Evolutionary conservation across 2,113 vertebrate species (phyloP), one percentile per base, ranked within the genome.

Genomic region (Apus apus): DNA sequence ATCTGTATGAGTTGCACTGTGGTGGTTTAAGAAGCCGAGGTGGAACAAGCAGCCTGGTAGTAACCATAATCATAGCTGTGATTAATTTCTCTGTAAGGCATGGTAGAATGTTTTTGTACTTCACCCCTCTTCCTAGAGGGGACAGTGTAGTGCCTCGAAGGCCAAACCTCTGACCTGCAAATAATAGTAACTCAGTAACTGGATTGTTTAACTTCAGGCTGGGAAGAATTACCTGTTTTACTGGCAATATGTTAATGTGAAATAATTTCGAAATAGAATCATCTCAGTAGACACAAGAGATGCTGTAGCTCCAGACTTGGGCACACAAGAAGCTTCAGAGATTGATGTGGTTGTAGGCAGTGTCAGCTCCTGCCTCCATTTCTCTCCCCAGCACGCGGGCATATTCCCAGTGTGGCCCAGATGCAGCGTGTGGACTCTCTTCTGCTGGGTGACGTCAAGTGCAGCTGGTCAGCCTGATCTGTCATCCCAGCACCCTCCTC

Each of bases 91-190:
- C 48, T 40, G 48, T 25, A 36, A 88, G 36, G 68, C 30, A 91
- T 4, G 46, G 45, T 75, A 46, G 45, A 71, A 77, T 96, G 89
- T 96, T 97, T 97, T 96, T 96, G 95, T 94, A 97, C 73, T 97
- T 96, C 89, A 58, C 6, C 11, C 25, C 58, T 65, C 70, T 65
- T 93, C 94, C 97, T 90, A 93, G 75, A 94, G 97, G 92, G 97
- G 94, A 91, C 96, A 93, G 92, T 96, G 76, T 97, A 76, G 94
- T 82, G 58, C 94, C 88, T 94, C 13, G 50, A 67, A 95, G 85
- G 25, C 58, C 34, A 27, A 22, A 50, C 93, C 38, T 36, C 85
- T 79, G 62, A 85, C 71, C 76, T 66, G 64, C 67, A 67, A 65
- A 48, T 56, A 67, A 54, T 27, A 66, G 53, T n/a, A 58, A 60